Evolutionary conservation across 23 tunicate species (phyloP), one percentile per base, ranked within the genome.

Genomic region (Halocynthia roretzi): DNA sequence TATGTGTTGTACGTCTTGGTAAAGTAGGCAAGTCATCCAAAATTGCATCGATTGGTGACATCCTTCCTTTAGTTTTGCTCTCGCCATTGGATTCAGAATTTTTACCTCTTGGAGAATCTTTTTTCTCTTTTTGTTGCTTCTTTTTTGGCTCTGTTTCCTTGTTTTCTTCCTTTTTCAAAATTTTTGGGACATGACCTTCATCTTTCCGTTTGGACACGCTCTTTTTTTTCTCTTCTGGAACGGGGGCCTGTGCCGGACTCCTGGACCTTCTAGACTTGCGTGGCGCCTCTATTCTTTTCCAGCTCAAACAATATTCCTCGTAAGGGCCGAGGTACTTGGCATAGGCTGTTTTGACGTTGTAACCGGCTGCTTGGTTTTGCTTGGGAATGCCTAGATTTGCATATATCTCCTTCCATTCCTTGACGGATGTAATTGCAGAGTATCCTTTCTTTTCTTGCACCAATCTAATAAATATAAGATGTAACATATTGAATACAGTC

Each of bases 331-430:
- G 84, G 62, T 92, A 92, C 72, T 92, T 92, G 55, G 62, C 61
- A 83, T 85, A 92, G 12, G 98, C 91, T 57, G 62, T 83, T 83
- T 86, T 86, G 6, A 76, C 98, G 67, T 86, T 86, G 67, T 92
- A 85, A 7, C 90, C 87, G 5, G 90, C 97, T 7, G 97, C 97
- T 17, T 74, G 85, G 6, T 86, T 82, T n/a, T 77, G 78, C 81
- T 92, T 92, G 48, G 92, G 98, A 6, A 86, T 86, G 7, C 88
- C 83, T 11, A 92, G 87, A 22, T 86, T 87, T 21, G 75, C 44
- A 54, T 92, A 92, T 50, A 92, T 86, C 61, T 92, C 89, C 68
- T 86, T 82, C 98, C 98, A 92, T 12, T 86, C 98, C 6, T 69
- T 54, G 7, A 87, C 18, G 6, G 51, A 12, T 5, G 50, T 58